A percentile compares a stretch with the other conserved stretches of the same genome.
Conservation (phyloP, 2,888 invertebrate species). For the Ceraclea dissimilis region DNA sequence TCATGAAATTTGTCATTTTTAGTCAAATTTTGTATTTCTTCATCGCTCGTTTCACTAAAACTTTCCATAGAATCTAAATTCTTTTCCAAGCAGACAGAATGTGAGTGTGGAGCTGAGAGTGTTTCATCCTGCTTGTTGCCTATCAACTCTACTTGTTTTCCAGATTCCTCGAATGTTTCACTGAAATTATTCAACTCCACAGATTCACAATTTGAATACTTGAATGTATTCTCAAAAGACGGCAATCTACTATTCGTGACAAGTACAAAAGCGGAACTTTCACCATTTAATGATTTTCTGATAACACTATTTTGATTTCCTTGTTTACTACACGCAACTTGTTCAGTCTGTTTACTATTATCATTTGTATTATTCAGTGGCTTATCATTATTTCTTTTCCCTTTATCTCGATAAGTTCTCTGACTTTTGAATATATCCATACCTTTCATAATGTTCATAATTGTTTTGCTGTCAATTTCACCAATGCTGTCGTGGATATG, state of each 20-base stretch:
- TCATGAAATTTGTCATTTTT: neutral
- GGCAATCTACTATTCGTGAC: slow-evolving; percentile 3
- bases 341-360: no score
- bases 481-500: neutral
- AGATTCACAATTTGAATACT: neutral
- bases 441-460: neutral
- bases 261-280: slow-evolving; percentile 8
- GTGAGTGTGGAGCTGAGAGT: no score
- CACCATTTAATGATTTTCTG: no score
- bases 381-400: no score
- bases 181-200: no score
- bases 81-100: no score
- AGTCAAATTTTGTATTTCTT: neutral
- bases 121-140: no score
- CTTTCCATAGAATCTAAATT: neutral
- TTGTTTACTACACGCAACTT: no score
- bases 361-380: no score
- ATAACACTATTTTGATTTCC: no score
- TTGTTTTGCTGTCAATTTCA: neutral
- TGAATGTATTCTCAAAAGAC: neutral
- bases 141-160: neutral
- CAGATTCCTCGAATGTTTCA: no score
- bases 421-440: neutral
- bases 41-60: neutral
- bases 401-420: no score